A percentile compares a stretch with the other conserved stretches of the same genome.
Evolutionary conservation across 2,888 invertebrate genomes (phyloP).

Genomic region (Hyposoter dolosus): DNA sequence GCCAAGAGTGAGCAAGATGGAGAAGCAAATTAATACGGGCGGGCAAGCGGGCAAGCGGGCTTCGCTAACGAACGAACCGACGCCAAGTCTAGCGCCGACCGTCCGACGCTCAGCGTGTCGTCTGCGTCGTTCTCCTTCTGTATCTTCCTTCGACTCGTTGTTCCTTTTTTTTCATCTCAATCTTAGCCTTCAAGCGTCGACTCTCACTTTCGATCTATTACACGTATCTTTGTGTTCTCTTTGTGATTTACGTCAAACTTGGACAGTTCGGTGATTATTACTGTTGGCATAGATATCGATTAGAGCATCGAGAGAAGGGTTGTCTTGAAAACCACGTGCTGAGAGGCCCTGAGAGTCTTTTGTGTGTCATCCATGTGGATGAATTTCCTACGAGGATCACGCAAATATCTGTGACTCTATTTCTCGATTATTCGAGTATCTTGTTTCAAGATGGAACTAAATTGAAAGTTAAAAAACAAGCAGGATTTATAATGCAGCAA

Average conservation of each 20-base stretch:
- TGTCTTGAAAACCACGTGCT: not conserved
- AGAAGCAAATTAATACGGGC: constrained; percentile 84
- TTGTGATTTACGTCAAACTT: constrained; percentile 28
- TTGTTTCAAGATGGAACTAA: not conserved
- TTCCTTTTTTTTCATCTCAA: constrained; percentile 30
- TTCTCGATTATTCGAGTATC: not conserved
- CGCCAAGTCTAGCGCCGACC: constrained; percentile 83
- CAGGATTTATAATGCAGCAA: constrained; percentile 1
- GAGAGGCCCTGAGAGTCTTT: not conserved
- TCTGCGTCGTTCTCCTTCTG: constrained; percentile 61
- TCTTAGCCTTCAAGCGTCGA: constrained; percentile 20
- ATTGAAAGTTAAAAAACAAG: not conserved
- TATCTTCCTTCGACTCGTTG: constrained; percentile 68
- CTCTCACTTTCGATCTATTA: constrained; percentile 15
- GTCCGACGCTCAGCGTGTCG: constrained; percentile 75
- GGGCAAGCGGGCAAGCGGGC: constrained; percentile 82
- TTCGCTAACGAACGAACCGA: constrained; percentile 83
- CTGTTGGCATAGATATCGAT: constrained; percentile 6
- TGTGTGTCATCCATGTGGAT: constrained; percentile 4
- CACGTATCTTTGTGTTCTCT: constrained; percentile 19
- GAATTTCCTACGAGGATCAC: constrained; percentile 1
- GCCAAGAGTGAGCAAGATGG: constrained; percentile 74
- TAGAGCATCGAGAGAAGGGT: not conserved
- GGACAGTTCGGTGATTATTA: constrained; percentile 52
- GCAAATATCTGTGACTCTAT: constrained; percentile 13